Conservation (phyloP, 2,888 invertebrate species). For the Pharmacophagus antenor region DNA sequence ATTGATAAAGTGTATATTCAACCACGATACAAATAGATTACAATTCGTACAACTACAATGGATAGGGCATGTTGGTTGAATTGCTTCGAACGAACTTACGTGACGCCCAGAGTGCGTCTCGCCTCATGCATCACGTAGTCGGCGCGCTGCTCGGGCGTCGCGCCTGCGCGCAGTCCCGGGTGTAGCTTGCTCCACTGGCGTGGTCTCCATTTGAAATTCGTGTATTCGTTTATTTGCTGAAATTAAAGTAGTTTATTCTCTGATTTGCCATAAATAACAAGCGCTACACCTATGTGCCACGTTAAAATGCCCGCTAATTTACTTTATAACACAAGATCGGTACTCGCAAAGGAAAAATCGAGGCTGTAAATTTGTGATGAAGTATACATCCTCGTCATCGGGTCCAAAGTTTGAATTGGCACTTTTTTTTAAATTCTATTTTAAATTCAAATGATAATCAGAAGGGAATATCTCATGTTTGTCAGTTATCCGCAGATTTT, state of each 20-base stretch:
- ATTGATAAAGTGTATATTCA: neutral
- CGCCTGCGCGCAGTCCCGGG: slow-evolving; percentile 49
- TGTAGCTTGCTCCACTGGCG: slow-evolving; percentile 46
- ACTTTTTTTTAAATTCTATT: too few species aligned
- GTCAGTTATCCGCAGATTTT: too few species aligned
- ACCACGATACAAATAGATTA: neutral
- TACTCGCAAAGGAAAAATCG: too few species aligned
- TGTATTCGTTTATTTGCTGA: slow-evolving; percentile 58
- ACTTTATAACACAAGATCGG: too few species aligned
- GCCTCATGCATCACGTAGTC: slow-evolving; percentile 45
- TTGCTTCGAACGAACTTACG: slow-evolving; percentile 4
- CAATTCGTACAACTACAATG: slow-evolving; percentile 4
- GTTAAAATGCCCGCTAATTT: too few species aligned
- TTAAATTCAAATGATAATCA: too few species aligned
- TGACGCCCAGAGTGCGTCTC: slow-evolving; percentile 34
- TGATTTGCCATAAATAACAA: neutral
- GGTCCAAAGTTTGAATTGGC: too few species aligned
- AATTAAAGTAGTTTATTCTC: neutral
- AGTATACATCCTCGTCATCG: too few species aligned
- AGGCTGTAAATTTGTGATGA: too few species aligned
- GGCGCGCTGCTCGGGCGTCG: slow-evolving; percentile 42
- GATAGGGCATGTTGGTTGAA: too few species aligned
- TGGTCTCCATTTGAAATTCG: slow-evolving; percentile 52
- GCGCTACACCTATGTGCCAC: too few species aligned
- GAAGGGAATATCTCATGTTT: too few species aligned